Evolutionary conservation across 2,113 vertebrate genomes (phyloP), one percentile per base, ranked within the genome.

Genomic region (Zosterops pallidus): DNA sequence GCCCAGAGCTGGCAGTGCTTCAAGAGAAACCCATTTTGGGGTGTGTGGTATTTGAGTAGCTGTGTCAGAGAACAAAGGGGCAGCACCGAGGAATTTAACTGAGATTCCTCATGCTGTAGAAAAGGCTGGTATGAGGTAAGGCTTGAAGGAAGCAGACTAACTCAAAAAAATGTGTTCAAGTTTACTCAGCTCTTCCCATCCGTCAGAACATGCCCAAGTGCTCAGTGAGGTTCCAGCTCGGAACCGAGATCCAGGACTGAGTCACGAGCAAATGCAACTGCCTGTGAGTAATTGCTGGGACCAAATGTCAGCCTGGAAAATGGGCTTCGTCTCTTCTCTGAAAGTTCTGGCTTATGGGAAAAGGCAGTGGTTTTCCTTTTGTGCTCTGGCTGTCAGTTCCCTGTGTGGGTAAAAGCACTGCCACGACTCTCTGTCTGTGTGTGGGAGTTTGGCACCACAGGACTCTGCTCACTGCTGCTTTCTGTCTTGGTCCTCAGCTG

Each of bases 351-450:
- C 56, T 94, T 72, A 84, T 65, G 74, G 59, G 77, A 76, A 78
- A 44, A 81, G 29, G 14, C 49, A 37, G 13, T 19, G 41, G 42
- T 68, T 94, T 89, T 28, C 13, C 26, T 86, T 67, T 39, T 3
- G 8, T 50, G 25, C 52, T 44, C 80, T 56, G 81, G 44, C 26
- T 81, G 60, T 56, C 10, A 0, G 69, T 3, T 33, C 49, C 31
- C 9, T 6, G 12, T 1, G 56, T 29, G 56, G 44, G 74, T 70
- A 21, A 53, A 62, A 81, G 55, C 4, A 2, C 49, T 57, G 59
- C 46, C 55, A 2, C 0, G 2, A 46, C 29, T 24, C 0, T 0
- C 50, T 35, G 67, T 24, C 23, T 37, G 16, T 28, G 59, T 15
- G 0, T 5, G 47, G 19, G 46, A 19, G 22, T 33, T 46, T 29